Base-by-base conservation (phyloP, 2,888 invertebrate genomes). In the Drosophila parthenogenetica region DNA sequence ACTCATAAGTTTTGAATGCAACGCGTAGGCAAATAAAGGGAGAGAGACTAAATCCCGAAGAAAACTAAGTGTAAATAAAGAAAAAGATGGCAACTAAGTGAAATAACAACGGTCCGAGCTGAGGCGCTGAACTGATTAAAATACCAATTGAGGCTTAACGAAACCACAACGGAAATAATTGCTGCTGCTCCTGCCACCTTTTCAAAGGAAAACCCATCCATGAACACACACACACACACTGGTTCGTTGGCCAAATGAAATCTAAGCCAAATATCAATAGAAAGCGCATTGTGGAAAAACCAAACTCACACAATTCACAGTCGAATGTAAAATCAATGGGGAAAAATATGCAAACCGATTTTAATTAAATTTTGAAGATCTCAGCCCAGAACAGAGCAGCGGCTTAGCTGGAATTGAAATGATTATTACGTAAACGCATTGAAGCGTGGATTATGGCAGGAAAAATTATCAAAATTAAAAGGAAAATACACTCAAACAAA, bases 341-440 rank as follows among this genome's bases (percentile, higher is more conserved):
- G 46, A 43, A 60, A 74, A 81, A 74, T 81, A 86, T 83, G 84
- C 83, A 79, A 65, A 77, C 49, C 70, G 67, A 69, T 79, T 82
- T 86, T 84, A 84, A 84, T 84, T 84, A 84, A 84, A 77, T 81
- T 83, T 83, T 81, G 69, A 83, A 86, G 86, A 86, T 83, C 74
- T 62, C 35, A 51, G 35, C n/a, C 32, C 39, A 51, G 55, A 43
- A 42, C 22, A 39, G 49, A 54, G 50, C 37, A 55, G 8, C 42
- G 62, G 60, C 76, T 71, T 10, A 77, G 73, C 77, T 51, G 50
- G 29, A 53, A 53, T 77, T 58, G 68, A 66, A 68, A 77, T 77
- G 64, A 73, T 76, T 64, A 73, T 76, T 64, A 76, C 64, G 61
- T 64, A 42, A 63, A 66, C 42, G 75, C 82, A 80, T 64, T 71